These are phyloP conservation scores for Drosophila busckii DNA, from an alignment of 1,140 invertebrate species.

Conservation along the genomic window DNA sequence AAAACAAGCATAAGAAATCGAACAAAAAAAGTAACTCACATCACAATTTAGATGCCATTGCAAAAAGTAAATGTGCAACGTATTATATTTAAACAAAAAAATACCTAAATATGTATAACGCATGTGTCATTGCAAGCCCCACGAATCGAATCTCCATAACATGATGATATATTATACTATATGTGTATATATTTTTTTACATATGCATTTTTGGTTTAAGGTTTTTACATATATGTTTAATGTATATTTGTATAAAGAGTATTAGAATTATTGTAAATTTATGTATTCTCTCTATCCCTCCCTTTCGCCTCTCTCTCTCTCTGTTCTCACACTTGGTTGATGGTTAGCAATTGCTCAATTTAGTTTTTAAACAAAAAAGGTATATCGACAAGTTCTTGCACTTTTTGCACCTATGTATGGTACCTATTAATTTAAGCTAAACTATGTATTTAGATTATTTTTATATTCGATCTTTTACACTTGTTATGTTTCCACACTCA, in stretches of 20 bases:
- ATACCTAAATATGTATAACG: conserved; percentile 34
- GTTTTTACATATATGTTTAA: conserved; percentile 16
- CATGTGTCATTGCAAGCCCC: conserved; percentile 50
- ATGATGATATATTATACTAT: conserved; percentile 12
- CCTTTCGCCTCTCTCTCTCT: not conserved
- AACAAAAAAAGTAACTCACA: conserved; percentile 23
- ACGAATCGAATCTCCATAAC: too few relatives aligned
- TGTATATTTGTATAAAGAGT: conserved; percentile 22
- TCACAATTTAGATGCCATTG: conserved; percentile 46
- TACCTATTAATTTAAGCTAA: conserved; percentile 65
- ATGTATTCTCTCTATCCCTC: too few relatives aligned
- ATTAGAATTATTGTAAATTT: conserved; percentile 14
- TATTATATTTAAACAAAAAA: conserved; percentile 17
- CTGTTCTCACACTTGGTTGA: conserved; percentile 46
- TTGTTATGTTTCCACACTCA: conserved; percentile 63
- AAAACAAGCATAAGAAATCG: too few relatives aligned
- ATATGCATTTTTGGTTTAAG: conserved; percentile 15
- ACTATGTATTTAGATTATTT: conserved; percentile 29
- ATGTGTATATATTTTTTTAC: conserved; percentile 25
- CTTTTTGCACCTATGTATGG: conserved; percentile 51
- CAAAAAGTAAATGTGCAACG: conserved; percentile 21
- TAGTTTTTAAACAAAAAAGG: conserved; percentile 43
- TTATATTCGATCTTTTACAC: conserved; percentile 43
- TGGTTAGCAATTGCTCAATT: conserved; percentile 69
- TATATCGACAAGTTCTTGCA: conserved; percentile 27